These are phyloP conservation scores for Bombus picipes DNA, from an alignment of 1,140 invertebrate genomes.

Conservation along the genomic window DNA sequence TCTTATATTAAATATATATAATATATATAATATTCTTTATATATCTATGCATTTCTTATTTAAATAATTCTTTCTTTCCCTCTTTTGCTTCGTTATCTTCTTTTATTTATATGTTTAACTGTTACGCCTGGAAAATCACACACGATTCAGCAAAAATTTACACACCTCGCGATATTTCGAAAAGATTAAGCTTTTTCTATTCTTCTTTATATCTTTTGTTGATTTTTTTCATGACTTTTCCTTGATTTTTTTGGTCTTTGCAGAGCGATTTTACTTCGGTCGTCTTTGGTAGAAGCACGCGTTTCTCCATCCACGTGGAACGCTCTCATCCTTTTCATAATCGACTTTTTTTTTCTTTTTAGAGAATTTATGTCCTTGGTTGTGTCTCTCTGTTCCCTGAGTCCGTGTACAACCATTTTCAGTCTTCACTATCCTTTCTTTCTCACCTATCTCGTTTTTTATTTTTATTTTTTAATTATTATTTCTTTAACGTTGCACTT, in stretches of 20 bases:
- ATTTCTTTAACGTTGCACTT: not conserved
- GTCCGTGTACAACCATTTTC: constrained; percentile 78
- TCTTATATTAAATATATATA: constrained; percentile 68
- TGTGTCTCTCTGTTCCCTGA: constrained; percentile 77
- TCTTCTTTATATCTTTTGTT: not conserved
- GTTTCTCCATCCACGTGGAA: constrained; percentile 33
- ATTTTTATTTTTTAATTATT: not conserved
- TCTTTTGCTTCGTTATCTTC: constrained; percentile 33
- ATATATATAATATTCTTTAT: constrained; percentile 40
- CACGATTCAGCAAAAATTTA: constrained; percentile 28
- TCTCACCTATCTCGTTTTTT: not conserved
- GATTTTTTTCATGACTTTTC: not conserved
- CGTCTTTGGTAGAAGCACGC: constrained; percentile 77
- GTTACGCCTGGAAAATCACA: constrained; percentile 37
- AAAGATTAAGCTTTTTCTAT: constrained; percentile 19
- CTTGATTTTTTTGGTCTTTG: constrained; percentile 72
- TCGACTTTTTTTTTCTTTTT: constrained; percentile 52
- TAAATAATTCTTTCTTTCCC: constrained; percentile 56
- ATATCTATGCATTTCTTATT: constrained; percentile 35
- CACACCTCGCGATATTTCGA: not conserved
- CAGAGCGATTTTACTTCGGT: constrained; percentile 74
- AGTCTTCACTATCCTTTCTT: constrained; percentile 74
- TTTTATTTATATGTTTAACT: constrained; percentile 40
- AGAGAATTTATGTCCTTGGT: constrained; percentile 63
- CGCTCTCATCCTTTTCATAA: constrained; percentile 52